These are phyloP conservation scores for Micronycteris hirsuta DNA, from an alignment of 2,113 vertebrate species.

Conservation along the genomic window DNA sequence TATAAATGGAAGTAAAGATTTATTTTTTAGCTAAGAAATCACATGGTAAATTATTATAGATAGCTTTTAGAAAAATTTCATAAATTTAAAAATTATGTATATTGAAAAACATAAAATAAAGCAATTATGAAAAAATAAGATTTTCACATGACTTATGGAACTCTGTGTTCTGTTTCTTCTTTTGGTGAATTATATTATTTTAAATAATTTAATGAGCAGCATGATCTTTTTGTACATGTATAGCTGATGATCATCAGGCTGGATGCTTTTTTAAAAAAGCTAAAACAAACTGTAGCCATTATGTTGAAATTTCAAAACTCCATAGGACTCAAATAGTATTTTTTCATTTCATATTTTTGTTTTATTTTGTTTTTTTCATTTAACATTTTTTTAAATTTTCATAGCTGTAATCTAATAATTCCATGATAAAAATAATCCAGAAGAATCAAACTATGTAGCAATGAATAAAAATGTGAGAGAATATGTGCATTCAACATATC, in stretches of 20 bases:
- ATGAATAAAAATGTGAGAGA: slow-evolving; percentile 91
- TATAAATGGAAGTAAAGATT: not conserved
- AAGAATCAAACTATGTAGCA: slow-evolving; percentile 95
- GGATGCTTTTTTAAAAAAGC: not conserved
- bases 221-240: not conserved
- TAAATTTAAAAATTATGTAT: not conserved
- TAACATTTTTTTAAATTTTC: slow-evolving; percentile 80
- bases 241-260: not conserved
- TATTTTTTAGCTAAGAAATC: not conserved
- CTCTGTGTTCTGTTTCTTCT: accelerated
- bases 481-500: slow-evolving; percentile 86
- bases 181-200: accelerated
- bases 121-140: not conserved
- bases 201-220: not conserved
- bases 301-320: not conserved
- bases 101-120: not conserved
- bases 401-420: slow-evolving; percentile 92
- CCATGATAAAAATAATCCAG: slow-evolving; percentile 91
- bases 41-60: not conserved
- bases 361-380: slow-evolving; percentile 63
- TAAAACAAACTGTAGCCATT: not conserved
- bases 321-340: not conserved
- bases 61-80: not conserved
- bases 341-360: too few species aligned
- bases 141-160: not conserved